Evolutionary conservation across 2,888 invertebrate species (phyloP).

Genomic region (Eumacrocentrus americanus): DNA sequence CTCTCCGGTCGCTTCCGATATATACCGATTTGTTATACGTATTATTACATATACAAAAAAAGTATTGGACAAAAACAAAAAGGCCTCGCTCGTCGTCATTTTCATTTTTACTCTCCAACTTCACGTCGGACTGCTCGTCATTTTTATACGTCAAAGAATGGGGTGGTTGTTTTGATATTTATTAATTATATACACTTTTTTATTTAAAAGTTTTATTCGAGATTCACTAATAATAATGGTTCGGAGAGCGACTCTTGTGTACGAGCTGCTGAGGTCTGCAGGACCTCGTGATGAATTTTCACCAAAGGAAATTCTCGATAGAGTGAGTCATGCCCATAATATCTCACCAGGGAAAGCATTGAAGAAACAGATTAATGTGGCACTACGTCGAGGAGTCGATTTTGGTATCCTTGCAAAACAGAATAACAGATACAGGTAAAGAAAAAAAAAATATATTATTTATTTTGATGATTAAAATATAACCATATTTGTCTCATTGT

Average conservation of each 20-base stretch:
- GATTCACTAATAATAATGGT: slow-evolving; percentile 29
- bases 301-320: slow-evolving; percentile 43
- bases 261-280: slow-evolving; percentile 44
- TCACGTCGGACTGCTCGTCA: slow-evolving; percentile 3
- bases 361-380: slow-evolving; percentile 44
- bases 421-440: slow-evolving; percentile 49
- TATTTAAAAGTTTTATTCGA: not conserved
- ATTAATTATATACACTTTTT: not conserved
- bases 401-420: slow-evolving; percentile 49
- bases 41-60: not conserved
- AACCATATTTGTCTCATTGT: not conserved
- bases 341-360: slow-evolving; percentile 41
- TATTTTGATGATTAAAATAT: not conserved
- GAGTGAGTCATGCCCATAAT: slow-evolving; percentile 43
- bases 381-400: slow-evolving; percentile 49
- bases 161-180: not conserved
- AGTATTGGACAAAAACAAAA: slow-evolving; percentile 7
- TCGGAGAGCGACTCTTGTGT: slow-evolving; percentile 44
- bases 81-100: not conserved
- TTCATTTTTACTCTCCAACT: not conserved
- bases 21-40: slow-evolving; percentile 29
- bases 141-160: slow-evolving; percentile 7
- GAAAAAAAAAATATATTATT: slow-evolving; percentile 15
- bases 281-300: slow-evolving; percentile 42
- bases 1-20: slow-evolving; percentile 21